Percentiles rank a stretch among this genome's conserved stretches.
phyloP scores from a whole-genome alignment of 2,888 invertebrate genomes.

The Callosobruchus maculatus region DNA sequence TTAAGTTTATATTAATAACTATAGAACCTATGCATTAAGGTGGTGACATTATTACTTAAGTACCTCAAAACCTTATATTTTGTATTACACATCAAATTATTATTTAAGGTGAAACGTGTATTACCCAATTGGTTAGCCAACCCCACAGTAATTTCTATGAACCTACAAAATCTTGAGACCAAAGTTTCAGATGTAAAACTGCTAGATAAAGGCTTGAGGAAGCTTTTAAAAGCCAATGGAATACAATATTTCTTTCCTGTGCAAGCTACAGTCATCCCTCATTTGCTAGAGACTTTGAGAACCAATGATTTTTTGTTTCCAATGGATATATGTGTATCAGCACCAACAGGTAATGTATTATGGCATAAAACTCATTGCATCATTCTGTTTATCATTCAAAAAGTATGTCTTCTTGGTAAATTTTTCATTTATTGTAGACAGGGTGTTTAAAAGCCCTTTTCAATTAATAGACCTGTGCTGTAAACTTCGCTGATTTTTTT shows the following conservation, averaged over 20 bases:
- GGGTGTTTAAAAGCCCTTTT: too few relatives aligned
- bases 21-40: too few relatives aligned
- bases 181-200: slow-evolving; percentile 57
- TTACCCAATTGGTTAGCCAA: slow-evolving; percentile 85
- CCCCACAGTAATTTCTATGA: slow-evolving; percentile 73
- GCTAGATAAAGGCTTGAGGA: slow-evolving; percentile 62
- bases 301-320: slow-evolving; percentile 65
- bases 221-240: slow-evolving; percentile 65
- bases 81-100: not conserved
- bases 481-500: too few relatives aligned
- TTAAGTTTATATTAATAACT: too few relatives aligned
- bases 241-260: slow-evolving; percentile 81
- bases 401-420: too few relatives aligned
- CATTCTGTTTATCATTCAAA: too few relatives aligned
- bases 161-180: slow-evolving; percentile 57
- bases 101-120: slow-evolving; percentile 66
- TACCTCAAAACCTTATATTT: not conserved
- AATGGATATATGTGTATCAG: slow-evolving; percentile 91
- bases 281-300: slow-evolving; percentile 63
- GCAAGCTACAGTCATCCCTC: slow-evolving; percentile 74
- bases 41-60: too few relatives aligned
- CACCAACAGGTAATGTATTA: slow-evolving; percentile 68
- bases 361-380: too few relatives aligned
- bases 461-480: too few relatives aligned
- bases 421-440: too few relatives aligned